Evolutionary conservation across 2,888 invertebrate genomes (phyloP).

Genomic region (Cinara cedri): DNA sequence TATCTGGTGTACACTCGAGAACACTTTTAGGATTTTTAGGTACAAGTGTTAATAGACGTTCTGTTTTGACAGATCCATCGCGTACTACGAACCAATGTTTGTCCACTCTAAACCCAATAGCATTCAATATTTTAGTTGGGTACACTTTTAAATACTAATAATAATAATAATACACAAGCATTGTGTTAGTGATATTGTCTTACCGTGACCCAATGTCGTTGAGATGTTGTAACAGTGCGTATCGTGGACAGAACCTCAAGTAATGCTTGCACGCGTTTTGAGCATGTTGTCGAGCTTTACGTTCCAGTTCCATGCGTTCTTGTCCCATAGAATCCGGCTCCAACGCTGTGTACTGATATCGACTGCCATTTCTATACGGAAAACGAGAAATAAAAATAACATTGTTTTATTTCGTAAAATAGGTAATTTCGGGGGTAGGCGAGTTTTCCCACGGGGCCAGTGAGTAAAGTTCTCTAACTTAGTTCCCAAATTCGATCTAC

Average conservation of each 20-base stretch:
- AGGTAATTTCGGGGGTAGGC: too few species aligned
- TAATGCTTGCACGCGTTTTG: conserved; percentile 72
- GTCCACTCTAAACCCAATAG: conserved; percentile 75
- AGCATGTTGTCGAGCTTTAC: conserved; percentile 71
- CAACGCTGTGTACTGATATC: conserved; percentile 74
- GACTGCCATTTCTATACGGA: conserved; percentile 64
- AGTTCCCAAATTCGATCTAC: background rate
- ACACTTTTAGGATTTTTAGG: conserved; percentile 69
- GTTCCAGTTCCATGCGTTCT: conserved; percentile 72
- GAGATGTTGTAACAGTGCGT: conserved; percentile 79
- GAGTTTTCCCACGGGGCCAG: too few species aligned
- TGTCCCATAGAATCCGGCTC: conserved; percentile 67
- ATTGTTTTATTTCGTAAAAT: background rate
- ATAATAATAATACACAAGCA: background rate
- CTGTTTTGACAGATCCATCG: conserved; percentile 80
- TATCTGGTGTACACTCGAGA: conserved; percentile 72
- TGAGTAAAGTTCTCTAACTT: conserved; percentile 24
- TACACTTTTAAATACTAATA: too few species aligned
- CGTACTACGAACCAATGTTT: conserved; percentile 91
- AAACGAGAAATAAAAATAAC: background rate
- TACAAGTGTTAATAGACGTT: conserved; percentile 76
- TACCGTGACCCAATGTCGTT: conserved; percentile 72
- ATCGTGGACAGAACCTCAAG: conserved; percentile 72
- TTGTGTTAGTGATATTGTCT: background rate
- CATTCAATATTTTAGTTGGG: background rate